Percentiles rank a stretch among this genome's conserved stretches.
Evolutionary conservation across 2,113 vertebrate species (phyloP).

Genomic region (Osmerus eperlanus): DNA sequence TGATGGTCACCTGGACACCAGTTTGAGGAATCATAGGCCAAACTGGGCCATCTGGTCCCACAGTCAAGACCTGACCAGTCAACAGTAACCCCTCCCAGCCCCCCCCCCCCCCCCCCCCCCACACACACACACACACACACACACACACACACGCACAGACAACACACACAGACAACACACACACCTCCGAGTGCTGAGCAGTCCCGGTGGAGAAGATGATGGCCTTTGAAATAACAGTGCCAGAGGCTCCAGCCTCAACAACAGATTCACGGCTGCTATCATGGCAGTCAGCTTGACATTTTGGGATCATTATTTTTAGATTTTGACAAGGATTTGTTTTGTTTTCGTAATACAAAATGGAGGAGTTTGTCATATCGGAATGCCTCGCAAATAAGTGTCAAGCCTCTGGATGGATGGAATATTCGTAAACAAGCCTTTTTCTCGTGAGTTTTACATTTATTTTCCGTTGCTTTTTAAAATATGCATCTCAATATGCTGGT

Average conservation of each 20-base stretch:
- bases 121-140: slow-evolving; percentile 43
- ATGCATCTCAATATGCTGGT: too few relatives aligned
- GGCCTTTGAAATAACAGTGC: slow-evolving; percentile 55
- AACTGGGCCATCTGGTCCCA: slow-evolving; percentile 59
- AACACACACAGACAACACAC: slow-evolving; percentile 10
- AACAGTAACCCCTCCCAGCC: slow-evolving; percentile 54
- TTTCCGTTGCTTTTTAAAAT: too few relatives aligned
- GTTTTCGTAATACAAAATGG: background rate
- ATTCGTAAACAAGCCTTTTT: slow-evolving; percentile 2
- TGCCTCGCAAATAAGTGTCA: slow-evolving; percentile 41
- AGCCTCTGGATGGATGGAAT: background rate
- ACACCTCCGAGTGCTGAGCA: slow-evolving; percentile 11
- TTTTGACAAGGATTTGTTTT: slow-evolving; percentile 44
- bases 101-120: slow-evolving; percentile 44
- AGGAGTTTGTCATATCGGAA: slow-evolving; percentile 2
- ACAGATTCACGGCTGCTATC: background rate
- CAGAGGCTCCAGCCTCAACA: slow-evolving; percentile 48
- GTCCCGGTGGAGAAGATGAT: slow-evolving; percentile 42
- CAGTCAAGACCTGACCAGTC: slow-evolving; percentile 53
- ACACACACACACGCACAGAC: slow-evolving; percentile 45
- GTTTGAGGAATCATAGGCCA: slow-evolving; percentile 47
- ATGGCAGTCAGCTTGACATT: slow-evolving; percentile 12
- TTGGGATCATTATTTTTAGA: slow-evolving; percentile 51
- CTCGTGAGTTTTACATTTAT: background rate
- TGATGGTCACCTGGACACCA: slow-evolving; percentile 35